These are phyloP conservation scores for Acrossocheilus wenchowensis DNA, from an alignment of 2,797 vertebrate species.

Conservation along the genomic window DNA sequence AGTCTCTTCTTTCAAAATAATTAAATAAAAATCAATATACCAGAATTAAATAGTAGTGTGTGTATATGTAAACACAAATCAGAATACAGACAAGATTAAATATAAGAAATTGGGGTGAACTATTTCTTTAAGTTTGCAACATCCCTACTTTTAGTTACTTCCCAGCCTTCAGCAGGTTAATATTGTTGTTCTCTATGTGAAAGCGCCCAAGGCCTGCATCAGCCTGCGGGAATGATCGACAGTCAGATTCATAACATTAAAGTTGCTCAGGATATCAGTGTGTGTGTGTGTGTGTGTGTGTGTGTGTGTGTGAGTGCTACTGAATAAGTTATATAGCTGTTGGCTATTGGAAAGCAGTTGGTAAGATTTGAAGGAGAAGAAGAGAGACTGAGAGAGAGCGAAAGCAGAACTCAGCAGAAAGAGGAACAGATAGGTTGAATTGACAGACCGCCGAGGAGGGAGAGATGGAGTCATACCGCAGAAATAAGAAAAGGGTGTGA, in stretches of 20 bases:
- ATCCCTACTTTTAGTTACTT: background rate
- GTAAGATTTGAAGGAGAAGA: constrained; percentile 31
- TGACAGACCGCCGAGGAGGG: constrained; percentile 32
- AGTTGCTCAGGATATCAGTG: constrained; percentile 26
- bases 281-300: background rate
- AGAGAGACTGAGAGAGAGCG: background rate
- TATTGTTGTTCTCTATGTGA: constrained; percentile 30
- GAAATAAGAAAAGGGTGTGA: constrained; percentile 35
- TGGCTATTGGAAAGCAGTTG: constrained; percentile 46
- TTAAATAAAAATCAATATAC: background rate
- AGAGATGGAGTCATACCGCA: constrained; percentile 27
- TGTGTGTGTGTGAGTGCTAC: background rate
- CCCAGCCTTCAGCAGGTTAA: constrained; percentile 31
- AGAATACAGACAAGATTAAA: background rate
- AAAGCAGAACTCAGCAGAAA: constrained; percentile 27
- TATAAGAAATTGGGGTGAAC: background rate
- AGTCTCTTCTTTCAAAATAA: background rate
- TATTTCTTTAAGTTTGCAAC: background rate
- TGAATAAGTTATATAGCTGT: constrained; percentile 52
- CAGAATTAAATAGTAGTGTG: background rate
- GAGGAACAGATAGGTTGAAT: constrained; percentile 19
- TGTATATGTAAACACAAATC: background rate
- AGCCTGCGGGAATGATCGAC: constrained; percentile 32
- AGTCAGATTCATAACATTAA: constrained; percentile 40
- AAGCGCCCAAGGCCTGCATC: constrained; percentile 27